A percentile compares a stretch with the other conserved stretches of the same genome.
These are phyloP conservation scores for Eristalis intricaria DNA, from an alignment of 2,888 invertebrate species.

Conservation along the genomic window DNA sequence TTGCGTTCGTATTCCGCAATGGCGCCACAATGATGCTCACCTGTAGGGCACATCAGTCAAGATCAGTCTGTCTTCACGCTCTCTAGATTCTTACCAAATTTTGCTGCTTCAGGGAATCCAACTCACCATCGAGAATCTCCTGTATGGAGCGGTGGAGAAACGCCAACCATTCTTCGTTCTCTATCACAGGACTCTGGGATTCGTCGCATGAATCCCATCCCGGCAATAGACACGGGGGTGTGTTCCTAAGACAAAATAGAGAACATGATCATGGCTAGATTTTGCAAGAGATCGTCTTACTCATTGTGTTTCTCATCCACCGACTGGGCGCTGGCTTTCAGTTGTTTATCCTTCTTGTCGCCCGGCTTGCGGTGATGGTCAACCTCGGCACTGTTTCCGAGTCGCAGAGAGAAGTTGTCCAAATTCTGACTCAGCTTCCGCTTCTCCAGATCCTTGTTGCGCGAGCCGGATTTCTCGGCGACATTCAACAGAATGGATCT, in stretches of 20 bases:
- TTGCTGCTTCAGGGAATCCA: constrained; percentile 87
- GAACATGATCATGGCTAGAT: neutral
- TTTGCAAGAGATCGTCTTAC: constrained; percentile 41
- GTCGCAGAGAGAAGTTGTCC: constrained; percentile 81
- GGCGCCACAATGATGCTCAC: constrained; percentile 85
- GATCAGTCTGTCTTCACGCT: neutral
- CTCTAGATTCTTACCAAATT: constrained; percentile 83
- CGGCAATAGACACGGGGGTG: constrained; percentile 79
- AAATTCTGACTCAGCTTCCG: constrained; percentile 81
- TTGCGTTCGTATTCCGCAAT: constrained; percentile 85
- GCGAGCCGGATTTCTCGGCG: constrained; percentile 71
- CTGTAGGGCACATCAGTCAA: constrained; percentile 77
- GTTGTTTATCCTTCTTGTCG: constrained; percentile 74
- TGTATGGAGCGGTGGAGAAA: constrained; percentile 91
- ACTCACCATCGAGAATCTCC: constrained; percentile 91
- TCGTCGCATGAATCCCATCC: constrained; percentile 82
- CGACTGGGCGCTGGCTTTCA: constrained; percentile 76
- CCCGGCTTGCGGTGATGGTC: constrained; percentile 75
- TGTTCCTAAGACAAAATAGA: constrained; percentile 74
- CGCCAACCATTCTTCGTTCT: constrained; percentile 93
- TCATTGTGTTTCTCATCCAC: constrained; percentile 78
- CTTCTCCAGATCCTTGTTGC: constrained; percentile 79
- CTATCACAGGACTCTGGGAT: constrained; percentile 86
- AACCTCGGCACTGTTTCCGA: constrained; percentile 77
- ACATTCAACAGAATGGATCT: constrained; percentile 30